Conservation (phyloP, 2,797 vertebrate genomes). For the Acrossocheilus fasciatus region DNA sequence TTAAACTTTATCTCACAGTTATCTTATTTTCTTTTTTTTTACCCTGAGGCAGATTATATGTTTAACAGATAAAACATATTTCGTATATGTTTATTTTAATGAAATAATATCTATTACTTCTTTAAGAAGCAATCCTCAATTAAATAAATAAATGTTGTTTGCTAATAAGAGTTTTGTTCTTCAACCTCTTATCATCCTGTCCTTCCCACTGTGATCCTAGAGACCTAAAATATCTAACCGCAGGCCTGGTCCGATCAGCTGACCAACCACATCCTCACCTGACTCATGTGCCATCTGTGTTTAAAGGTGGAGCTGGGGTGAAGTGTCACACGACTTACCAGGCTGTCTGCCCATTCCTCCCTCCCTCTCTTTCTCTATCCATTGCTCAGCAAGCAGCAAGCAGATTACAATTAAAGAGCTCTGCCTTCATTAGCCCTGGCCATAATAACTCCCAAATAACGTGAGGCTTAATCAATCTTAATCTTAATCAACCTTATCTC, state of each 20-base stretch:
- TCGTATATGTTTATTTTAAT: not conserved
- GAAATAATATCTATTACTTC: not conserved
- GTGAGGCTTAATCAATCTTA: slow-evolving; percentile 39
- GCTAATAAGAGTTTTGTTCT: not conserved
- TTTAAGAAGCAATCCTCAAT: not conserved
- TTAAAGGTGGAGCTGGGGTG: slow-evolving; percentile 27
- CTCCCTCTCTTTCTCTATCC: slow-evolving; percentile 43
- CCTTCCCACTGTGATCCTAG: not conserved
- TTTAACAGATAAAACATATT: not conserved
- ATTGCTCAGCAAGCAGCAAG: slow-evolving; percentile 38
- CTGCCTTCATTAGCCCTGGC: slow-evolving; percentile 61
- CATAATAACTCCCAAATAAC: slow-evolving; percentile 35
- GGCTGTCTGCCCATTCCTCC: slow-evolving; percentile 47
- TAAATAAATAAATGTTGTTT: not conserved
- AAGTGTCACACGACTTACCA: slow-evolving; percentile 22
- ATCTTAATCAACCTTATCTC: slow-evolving; percentile 38
- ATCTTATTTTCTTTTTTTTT: not conserved
- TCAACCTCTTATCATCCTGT: not conserved
- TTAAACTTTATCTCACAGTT: not conserved
- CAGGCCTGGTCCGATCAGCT: slow-evolving; percentile 34
- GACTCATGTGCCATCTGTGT: slow-evolving; percentile 47
- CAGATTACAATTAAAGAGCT: slow-evolving; percentile 56
- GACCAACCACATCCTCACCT: slow-evolving; percentile 19
- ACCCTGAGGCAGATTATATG: not conserved
- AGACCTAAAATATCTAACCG: slow-evolving; percentile 17